Evolutionary conservation across 2,113 vertebrate species (phyloP), one percentile per base, ranked within the genome.

Genomic region (Gorsachius goisagi): DNA sequence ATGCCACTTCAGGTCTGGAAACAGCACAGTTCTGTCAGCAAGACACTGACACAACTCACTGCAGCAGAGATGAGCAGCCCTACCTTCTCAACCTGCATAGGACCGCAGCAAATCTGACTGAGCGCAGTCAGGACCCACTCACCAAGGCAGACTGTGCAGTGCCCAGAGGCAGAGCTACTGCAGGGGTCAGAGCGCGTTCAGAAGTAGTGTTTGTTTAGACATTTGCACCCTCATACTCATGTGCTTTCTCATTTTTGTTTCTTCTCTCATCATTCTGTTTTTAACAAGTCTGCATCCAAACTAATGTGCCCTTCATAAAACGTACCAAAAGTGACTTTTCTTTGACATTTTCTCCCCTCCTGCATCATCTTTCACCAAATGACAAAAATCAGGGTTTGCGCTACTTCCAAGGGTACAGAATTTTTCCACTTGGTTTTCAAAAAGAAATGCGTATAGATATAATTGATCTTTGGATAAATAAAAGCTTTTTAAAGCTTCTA

Each of bases 101-200:
- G 45, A 19, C 45, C 7, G 45, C 16, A 45, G 45, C 45, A 19
- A 45, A 45, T 28, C 60, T n/a, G 41, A 19, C 5, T 2, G n/a
- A 2, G 1, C 2, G 50, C 33, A 16, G 41, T 27, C 71, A 22
- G 20, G 49, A 20, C 22, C 41, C 58, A 33, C 24, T 28, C 6
- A 4, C 20, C 49, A 10, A 1, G 8, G 37, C 69, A 32, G 8
- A 3, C 9, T 2, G 13, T 45, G 3, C 41, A 22, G 53, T 18
- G 56, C 30, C 39, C 41, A 19, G 28, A 28, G 35, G 32, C 2
- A 2, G 24, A 20, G 37, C 4, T 16, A 4, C 60, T 45, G 69
- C 60, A 32, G 35, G 12, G 35, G 15, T 44, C 20, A 15, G 59
- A 30, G 30, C 10, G 2, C 2, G 8, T 8, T 33, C 62, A 32